Percentiles rank a stretch among this genome's conserved stretches.
Conservation (phyloP, 2,113 vertebrate species). For the Naja naja region DNA sequence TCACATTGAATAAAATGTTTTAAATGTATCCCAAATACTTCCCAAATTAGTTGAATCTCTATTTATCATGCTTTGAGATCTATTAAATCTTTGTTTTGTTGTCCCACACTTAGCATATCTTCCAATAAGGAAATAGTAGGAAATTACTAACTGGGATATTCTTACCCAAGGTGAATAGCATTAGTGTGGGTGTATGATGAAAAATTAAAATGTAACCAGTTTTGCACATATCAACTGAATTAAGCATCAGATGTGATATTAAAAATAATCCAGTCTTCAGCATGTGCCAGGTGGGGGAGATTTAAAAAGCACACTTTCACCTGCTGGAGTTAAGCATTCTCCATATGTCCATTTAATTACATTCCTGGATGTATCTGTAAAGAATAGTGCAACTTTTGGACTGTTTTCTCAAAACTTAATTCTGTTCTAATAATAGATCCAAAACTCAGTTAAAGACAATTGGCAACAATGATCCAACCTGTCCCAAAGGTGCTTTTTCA, state of each 20-base stretch:
- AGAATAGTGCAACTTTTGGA: not conserved
- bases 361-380: not conserved
- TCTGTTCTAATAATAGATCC: not conserved
- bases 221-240: not conserved
- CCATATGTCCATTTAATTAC: not conserved
- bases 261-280: not conserved
- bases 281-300: not conserved
- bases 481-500: no score
- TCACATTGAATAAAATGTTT: not conserved
- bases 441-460: not conserved
- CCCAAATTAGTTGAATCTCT: not conserved
- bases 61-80: not conserved
- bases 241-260: not conserved
- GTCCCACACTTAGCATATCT: not conserved
- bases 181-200: not conserved
- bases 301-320: not conserved
- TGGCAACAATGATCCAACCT: not conserved
- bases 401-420: not conserved
- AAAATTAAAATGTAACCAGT: not conserved
- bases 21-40: not conserved
- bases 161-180: not conserved
- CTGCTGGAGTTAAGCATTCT: not conserved
- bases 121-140: not conserved
- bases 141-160: not conserved
- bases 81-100: not conserved